These are phyloP conservation scores for Bombus polaris DNA, from an alignment of 1,140 invertebrate species.

Conservation along the genomic window DNA sequence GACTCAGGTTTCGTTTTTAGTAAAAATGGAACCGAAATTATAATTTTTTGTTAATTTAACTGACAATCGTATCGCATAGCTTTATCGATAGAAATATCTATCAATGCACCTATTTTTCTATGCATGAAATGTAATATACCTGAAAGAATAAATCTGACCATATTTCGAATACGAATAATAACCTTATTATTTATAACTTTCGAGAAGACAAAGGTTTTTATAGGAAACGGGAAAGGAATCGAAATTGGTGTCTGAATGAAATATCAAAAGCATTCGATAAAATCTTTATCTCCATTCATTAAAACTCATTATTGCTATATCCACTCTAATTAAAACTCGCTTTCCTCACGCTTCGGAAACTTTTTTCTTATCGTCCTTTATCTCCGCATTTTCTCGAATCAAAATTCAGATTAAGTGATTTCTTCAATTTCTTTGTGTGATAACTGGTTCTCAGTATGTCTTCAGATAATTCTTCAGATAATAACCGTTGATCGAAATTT, in stretches of 20 bases:
- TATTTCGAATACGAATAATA: background rate
- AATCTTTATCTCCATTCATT: constrained; percentile 20
- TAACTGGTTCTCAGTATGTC: background rate
- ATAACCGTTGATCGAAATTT: background rate
- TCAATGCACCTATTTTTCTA: background rate
- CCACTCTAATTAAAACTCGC: constrained; percentile 35
- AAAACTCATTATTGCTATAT: constrained; percentile 16
- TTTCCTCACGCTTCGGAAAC: constrained; percentile 7
- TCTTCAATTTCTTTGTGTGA: background rate
- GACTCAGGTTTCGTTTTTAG: background rate
- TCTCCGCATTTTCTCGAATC: constrained; percentile 30
- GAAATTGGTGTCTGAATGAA: background rate
- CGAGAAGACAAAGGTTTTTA: background rate
- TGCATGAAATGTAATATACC: background rate
- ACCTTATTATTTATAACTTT: background rate
- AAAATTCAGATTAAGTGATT: constrained; percentile 31
- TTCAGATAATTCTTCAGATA: background rate
- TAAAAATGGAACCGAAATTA: background rate
- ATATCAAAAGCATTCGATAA: constrained; percentile 19
- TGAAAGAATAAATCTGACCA: background rate
- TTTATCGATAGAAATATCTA: background rate
- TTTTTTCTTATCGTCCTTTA: constrained; percentile 8
- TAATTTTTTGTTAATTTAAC: background rate
- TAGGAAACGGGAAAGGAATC: background rate
- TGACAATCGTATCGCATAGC: background rate